Percentiles rank a stretch among this genome's conserved stretches.
Evolutionary conservation across 1,140 invertebrate species (phyloP).

Genomic region (Micrasema minimum): DNA sequence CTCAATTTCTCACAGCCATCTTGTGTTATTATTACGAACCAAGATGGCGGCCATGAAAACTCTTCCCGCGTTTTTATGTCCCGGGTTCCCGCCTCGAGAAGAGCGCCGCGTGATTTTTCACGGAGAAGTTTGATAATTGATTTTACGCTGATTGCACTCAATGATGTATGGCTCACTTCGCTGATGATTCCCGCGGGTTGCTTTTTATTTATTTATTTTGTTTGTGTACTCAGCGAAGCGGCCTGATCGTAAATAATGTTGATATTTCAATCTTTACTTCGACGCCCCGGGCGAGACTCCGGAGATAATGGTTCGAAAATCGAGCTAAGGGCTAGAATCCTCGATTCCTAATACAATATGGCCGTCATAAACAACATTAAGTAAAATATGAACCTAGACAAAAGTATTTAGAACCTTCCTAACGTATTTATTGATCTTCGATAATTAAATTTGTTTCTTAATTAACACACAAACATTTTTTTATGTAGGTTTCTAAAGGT

Average conservation of each 20-base stretch:
- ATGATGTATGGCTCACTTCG: conserved; percentile 5
- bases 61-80: conserved; percentile 15
- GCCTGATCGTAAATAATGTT: conserved; percentile 50
- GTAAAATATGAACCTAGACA: neutral
- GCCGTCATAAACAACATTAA: neutral
- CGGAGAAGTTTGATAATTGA: conserved; percentile 35
- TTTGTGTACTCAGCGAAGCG: conserved; percentile 41
- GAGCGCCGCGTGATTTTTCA: conserved; percentile 30
- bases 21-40: neutral
- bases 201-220: conserved; percentile 11
- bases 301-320: neutral
- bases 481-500: too few relatives aligned
- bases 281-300: conserved; percentile 11
- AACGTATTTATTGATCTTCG: neutral
- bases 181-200: conserved; percentile 21
- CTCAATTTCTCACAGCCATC: too few relatives aligned
- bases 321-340: neutral
- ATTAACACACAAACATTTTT: too few relatives aligned
- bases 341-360: neutral
- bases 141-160: conserved; percentile 15
- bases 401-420: neutral
- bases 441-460: neutral
- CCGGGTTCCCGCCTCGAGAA: neutral
- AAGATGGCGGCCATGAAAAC: neutral
- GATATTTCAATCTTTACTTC: conserved; percentile 48